Conservation (phyloP, 1,140 invertebrate species). For the Calycopis cecrops region DNA sequence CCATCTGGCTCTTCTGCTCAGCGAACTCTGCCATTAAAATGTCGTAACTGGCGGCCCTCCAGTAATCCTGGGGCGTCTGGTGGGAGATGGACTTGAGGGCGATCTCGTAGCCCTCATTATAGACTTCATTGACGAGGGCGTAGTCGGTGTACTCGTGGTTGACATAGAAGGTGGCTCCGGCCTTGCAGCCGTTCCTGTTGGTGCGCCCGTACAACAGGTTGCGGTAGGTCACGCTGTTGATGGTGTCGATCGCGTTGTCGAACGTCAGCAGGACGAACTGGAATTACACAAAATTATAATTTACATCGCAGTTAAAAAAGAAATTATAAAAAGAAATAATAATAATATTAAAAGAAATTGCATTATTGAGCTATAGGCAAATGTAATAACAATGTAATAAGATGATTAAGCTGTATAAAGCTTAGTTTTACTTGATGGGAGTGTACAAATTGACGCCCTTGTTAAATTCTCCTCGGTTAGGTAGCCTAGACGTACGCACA, state of each 20-base stretch:
- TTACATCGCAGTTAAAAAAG: neutral
- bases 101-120: conserved; percentile 81
- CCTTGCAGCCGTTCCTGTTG: conserved; percentile 80
- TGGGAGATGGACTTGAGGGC: conserved; percentile 80
- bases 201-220: conserved; percentile 75
- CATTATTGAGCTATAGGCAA: too few relatives aligned
- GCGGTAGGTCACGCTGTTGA: conserved; percentile 80
- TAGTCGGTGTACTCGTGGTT: conserved; percentile 84
- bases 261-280: conserved; percentile 81
- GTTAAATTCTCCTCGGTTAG: too few relatives aligned
- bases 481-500: too few relatives aligned
- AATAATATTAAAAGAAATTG: too few relatives aligned
- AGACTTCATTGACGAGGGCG: conserved; percentile 77
- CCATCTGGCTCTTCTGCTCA: conserved; percentile 73
- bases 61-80: conserved; percentile 65
- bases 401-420: too few relatives aligned
- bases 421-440: too few relatives aligned
- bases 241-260: conserved; percentile 80
- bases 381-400: too few relatives aligned
- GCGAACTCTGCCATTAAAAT: conserved; percentile 75
- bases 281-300: conserved; percentile 20
- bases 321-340: conserved; percentile 10
- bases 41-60: conserved; percentile 63
- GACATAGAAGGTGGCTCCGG: conserved; percentile 80
- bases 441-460: too few relatives aligned